A percentile compares a stretch with the other conserved stretches of the same genome.
phyloP scores from a whole-genome alignment of 1,140 invertebrate genomes.

The Halotydeus destructor region DNA sequence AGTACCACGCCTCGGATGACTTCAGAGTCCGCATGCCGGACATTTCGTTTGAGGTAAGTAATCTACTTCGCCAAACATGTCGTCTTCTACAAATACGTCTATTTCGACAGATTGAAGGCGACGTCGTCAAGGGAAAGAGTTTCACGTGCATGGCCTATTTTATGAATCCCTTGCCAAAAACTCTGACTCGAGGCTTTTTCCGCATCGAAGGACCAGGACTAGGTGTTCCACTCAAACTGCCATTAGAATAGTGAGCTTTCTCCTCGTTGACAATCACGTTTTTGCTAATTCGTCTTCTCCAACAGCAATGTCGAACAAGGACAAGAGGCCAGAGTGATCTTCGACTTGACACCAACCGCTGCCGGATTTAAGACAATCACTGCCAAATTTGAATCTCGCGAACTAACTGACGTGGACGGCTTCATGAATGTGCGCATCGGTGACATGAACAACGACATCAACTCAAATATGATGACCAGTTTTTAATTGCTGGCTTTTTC shows the following conservation, averaged over 20 bases:
- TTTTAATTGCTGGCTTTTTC: no score
- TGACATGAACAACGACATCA: no score
- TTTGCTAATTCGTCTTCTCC: background rate
- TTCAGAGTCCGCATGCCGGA: conserved; percentile 70
- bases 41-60: conserved; percentile 45
- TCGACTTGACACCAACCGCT: conserved; percentile 45
- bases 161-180: conserved; percentile 56
- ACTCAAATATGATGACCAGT: no score
- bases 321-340: conserved; percentile 39
- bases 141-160: conserved; percentile 43
- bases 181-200: conserved; percentile 46
- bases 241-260: conserved; percentile 30
- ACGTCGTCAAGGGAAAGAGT: conserved; percentile 37
- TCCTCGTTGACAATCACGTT: background rate
- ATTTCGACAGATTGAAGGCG: conserved; percentile 24
- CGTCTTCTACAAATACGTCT: background rate
- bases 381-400: conserved; percentile 55
- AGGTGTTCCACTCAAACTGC: conserved; percentile 43
- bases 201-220: conserved; percentile 55
- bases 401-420: conserved; percentile 62
- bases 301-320: conserved; percentile 35
- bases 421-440: conserved; percentile 34
- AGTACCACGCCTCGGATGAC: conserved; percentile 72
- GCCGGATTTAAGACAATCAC: conserved; percentile 49
- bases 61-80: background rate